Percentiles rank a stretch among this genome's conserved stretches.
These are phyloP conservation scores for Picathartes gymnocephalus DNA, from an alignment of 2,113 vertebrate species.

Conservation along the genomic window DNA sequence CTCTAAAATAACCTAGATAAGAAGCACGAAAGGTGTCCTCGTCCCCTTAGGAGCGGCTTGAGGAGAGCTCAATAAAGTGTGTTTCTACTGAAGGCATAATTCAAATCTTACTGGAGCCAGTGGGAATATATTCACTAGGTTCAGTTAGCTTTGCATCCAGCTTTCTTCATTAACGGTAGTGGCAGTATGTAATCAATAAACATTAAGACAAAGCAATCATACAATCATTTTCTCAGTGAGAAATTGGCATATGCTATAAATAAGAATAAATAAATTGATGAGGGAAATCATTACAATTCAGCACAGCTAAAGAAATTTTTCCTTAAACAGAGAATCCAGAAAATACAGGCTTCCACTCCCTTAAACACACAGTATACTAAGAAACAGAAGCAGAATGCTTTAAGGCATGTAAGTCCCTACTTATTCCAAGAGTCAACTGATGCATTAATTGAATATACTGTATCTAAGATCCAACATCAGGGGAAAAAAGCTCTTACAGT, in stretches of 20 bases:
- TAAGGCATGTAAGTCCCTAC: not conserved
- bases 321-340: not conserved
- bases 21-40: not conserved
- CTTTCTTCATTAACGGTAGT: not conserved
- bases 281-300: not conserved
- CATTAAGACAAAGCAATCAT: not conserved
- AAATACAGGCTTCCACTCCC: not conserved
- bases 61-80: not conserved
- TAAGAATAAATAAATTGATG: slow-evolving; percentile 3
- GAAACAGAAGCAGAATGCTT: not conserved
- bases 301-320: not conserved
- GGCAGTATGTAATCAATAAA: not conserved
- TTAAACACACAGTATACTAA: not conserved
- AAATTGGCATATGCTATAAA: not conserved
- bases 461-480: not conserved
- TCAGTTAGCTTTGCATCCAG: not conserved
- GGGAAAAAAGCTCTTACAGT: not conserved
- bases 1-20: not conserved
- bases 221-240: slow-evolving; percentile 9
- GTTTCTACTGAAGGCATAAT: not conserved
- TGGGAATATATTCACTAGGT: not conserved
- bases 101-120: not conserved
- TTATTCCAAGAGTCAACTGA: not conserved
- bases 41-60: not conserved
- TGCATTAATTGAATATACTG: not conserved